These are phyloP conservation scores for Setipinna tenuifilis DNA, from an alignment of 2,797 vertebrate species.

Conservation along the genomic window DNA sequence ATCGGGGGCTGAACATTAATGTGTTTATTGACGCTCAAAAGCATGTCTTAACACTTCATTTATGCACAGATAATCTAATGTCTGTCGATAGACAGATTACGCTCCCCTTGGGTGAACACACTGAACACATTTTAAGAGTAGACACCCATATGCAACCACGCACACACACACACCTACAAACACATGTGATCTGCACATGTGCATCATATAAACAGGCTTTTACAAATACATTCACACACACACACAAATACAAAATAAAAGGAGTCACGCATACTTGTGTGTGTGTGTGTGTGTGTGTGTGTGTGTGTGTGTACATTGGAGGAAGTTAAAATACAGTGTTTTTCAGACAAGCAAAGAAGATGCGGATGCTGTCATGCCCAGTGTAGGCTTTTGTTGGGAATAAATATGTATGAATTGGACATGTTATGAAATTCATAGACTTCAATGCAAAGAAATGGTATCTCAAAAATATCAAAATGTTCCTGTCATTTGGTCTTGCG, in stretches of 20 bases:
- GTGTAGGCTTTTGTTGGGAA: too few species aligned
- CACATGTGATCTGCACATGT: background rate
- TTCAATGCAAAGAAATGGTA: background rate
- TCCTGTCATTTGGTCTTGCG: background rate
- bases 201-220: background rate
- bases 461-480: background rate
- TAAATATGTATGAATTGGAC: too few species aligned
- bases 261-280: background rate
- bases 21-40: slow-evolving; percentile 59
- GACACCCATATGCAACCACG: background rate
- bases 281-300: slow-evolving; percentile 10
- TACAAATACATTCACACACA: background rate
- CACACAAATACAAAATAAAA: background rate
- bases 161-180: slow-evolving; percentile 32
- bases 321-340: too few species aligned
- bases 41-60: slow-evolving; percentile 49
- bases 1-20: slow-evolving; percentile 61
- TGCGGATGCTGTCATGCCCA: too few species aligned
- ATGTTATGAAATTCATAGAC: too few species aligned
- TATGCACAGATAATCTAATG: slow-evolving; percentile 54
- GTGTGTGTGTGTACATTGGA: too few species aligned
- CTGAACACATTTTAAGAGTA: background rate
- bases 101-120: background rate
- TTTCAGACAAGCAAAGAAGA: too few species aligned
- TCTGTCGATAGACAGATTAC: slow-evolving; percentile 39